These are phyloP conservation scores for Hyles euphorbiae DNA, from an alignment of 1,140 invertebrate species.

Conservation along the genomic window DNA sequence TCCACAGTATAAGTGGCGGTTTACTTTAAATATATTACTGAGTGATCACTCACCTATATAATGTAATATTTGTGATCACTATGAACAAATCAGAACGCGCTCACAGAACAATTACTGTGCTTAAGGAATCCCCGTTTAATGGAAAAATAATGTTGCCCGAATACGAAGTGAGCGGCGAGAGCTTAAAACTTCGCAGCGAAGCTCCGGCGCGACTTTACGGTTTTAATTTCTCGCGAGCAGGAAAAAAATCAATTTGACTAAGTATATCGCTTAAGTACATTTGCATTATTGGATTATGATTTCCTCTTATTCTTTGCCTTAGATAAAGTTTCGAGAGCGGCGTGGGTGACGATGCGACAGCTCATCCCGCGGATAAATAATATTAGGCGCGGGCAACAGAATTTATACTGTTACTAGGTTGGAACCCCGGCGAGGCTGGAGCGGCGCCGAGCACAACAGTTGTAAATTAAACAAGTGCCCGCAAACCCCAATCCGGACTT, in stretches of 20 bases:
- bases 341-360: not conserved
- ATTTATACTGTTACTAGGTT: constrained; percentile 24
- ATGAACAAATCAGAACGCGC: not conserved
- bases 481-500: constrained; percentile 8
- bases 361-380: constrained; percentile 25
- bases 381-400: constrained; percentile 18
- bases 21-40: too few species aligned
- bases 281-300: constrained; percentile 43
- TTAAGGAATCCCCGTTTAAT: constrained; percentile 17
- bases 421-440: constrained; percentile 4
- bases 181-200: constrained; percentile 9
- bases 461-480: constrained; percentile 18
- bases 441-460: constrained; percentile 7
- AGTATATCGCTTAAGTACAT: constrained; percentile 47
- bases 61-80: too few species aligned
- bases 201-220: constrained; percentile 15
- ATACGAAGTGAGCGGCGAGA: constrained; percentile 10
- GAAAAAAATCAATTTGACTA: constrained; percentile 45
- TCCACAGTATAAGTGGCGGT: not conserved
- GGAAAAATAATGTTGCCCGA: constrained; percentile 21
- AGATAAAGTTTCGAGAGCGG: constrained; percentile 16
- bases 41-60: too few species aligned
- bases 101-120: constrained; percentile 11
- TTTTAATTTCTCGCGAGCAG: constrained; percentile 30
- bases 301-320: constrained; percentile 32